Evolutionary conservation across 2,113 vertebrate species (phyloP), one percentile per base, ranked within the genome.

Genomic region (Desmodus rotundus): DNA sequence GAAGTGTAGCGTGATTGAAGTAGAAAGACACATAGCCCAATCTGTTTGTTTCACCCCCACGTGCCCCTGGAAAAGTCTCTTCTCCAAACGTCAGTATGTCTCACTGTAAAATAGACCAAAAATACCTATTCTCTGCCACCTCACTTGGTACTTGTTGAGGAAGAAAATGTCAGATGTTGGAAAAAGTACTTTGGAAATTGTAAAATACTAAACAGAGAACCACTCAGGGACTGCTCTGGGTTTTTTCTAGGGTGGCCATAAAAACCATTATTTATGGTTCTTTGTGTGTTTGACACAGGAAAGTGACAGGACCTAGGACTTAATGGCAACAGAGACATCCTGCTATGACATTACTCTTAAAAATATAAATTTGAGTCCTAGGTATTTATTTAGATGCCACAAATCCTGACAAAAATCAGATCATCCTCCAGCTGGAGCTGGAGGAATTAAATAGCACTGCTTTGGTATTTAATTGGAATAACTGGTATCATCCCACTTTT

Each of bases 381-480:
- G 1, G 4, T 26, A 14, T 82, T 84, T 70, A 61, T 38, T 95
- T 74, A 61, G 78, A 88, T 67, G 54, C 10, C 41, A 43, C 24
- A 92, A 85, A 74, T 5, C n/a, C 19, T 82, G 54, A 80, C 26
- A 89, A 93, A 80, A 92, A 93, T 89, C 81, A 94, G 41, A 72
- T 87, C 4, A 15, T 36, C 10, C 13, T 89, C 15, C 7, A 86
- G 26, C 2, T 38, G 36, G 8, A 82, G 68, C 52, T n/a, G 28
- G 15, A 84, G 3, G 93, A 58, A 61, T 15, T 43, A 86, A 61
- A 63, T 92, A 47, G 5, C 36, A 72, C 56, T 70, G 20, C n/a
- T 87, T 84, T 95, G 61, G 12, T 89, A 93, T 73, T 95, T 89
- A 94, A 89, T 81, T 84, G 74, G 50, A 96, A 88, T 86, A 95